phyloP scores from a whole-genome alignment of 2,113 vertebrate genomes.

The Carettochelys insculpta region DNA sequence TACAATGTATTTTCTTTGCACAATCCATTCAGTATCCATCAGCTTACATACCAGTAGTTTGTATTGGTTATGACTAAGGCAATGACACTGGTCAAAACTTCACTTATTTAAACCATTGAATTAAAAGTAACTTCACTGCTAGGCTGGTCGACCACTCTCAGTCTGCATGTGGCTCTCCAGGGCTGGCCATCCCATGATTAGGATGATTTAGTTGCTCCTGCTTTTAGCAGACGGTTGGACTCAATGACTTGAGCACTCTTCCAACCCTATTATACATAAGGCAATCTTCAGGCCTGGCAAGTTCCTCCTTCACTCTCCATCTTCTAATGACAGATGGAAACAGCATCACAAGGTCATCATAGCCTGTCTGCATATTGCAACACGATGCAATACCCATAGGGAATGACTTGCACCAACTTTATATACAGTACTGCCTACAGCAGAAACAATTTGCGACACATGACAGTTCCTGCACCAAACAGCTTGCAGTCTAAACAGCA shows the following conservation, averaged over 20 bases:
- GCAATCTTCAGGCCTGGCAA: neutral
- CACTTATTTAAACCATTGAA: neutral
- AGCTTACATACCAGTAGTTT: neutral
- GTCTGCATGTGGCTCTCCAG: neutral
- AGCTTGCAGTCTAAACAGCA: neutral
- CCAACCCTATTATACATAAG: too few species aligned
- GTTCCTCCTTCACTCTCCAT: neutral
- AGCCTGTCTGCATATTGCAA: neutral
- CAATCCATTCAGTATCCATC: neutral
- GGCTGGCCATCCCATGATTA: too few species aligned
- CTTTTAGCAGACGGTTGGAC: too few species aligned
- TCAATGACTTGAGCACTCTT: too few species aligned
- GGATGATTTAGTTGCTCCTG: too few species aligned
- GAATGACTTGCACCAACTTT: neutral
- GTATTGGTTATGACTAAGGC: neutral
- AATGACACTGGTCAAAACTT: fast-evolving
- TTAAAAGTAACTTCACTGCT: neutral
- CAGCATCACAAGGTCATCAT: neutral
- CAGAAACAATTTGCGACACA: neutral
- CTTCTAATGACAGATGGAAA: neutral
- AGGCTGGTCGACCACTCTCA: neutral
- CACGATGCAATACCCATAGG: neutral
- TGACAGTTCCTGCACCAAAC: neutral
- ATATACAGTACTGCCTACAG: neutral
- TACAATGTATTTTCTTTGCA: neutral